Evolutionary conservation across 1,140 invertebrate genomes (phyloP), one percentile per base, ranked within the genome.

Genomic region (Temnothorax longispinosus): DNA sequence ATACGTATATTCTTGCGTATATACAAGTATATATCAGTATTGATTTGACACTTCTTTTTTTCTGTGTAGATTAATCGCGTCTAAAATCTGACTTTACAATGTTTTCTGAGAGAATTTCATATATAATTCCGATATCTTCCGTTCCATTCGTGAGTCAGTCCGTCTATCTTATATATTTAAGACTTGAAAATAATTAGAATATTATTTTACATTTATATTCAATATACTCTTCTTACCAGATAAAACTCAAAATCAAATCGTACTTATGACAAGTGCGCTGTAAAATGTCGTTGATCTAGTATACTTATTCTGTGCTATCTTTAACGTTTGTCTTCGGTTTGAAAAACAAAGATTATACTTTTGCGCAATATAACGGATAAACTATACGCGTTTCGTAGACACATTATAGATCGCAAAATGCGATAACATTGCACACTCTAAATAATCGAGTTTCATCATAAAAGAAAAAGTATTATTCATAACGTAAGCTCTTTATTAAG

Each of bases 371-470:
- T 71, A 38, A 13, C 27, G 6, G 2, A 32, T 10, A 35, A 18
- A 72, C 13, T 60, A 15, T 74, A n/a, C 18, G 18, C 13, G 15
- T 72, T 82, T 72, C 52, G 15, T 41, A 10, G 67, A 35, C 41
- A 82, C 27, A 38, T 38, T 4, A 81, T 81, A 56, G 21, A 18
- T 56, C 21, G 11, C 15, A 58, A 15, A 7, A 60, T 41, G 6
- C 60, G n/a, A 47, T 58, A 81, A 82, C n/a, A 60, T 47, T 58
- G 41, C 18, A 21, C 69, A 60, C 7, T 50, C 27, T n/a, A 38
- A 54, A 62, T 74, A 74, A 84, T 84, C 69, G 7, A 84, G 54
- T 84, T 84, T 84, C 69, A 21, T 71, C 7, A 4, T 44, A 67
- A 67, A 35, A 60, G 41, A 80, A 41, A 21, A 27, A 82, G 18